phyloP scores from a whole-genome alignment of 2,797 vertebrate species.

The Clarias pachynema region DNA sequence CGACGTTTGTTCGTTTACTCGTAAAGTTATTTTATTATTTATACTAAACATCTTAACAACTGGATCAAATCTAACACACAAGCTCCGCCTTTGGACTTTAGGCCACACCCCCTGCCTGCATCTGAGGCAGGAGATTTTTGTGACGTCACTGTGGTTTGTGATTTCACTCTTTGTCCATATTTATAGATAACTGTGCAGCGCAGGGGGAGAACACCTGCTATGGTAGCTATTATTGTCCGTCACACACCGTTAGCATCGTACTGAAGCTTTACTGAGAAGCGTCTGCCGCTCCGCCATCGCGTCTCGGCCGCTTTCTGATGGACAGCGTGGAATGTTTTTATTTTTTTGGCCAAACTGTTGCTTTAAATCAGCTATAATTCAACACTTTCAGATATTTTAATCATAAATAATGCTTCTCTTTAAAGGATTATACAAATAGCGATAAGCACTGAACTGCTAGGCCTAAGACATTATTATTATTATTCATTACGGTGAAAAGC shows the following conservation, averaged over 20 bases:
- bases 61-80: neutral
- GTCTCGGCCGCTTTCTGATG: too few relatives aligned
- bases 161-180: neutral
- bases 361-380: constrained; percentile 27
- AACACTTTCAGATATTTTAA: constrained; percentile 62
- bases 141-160: neutral
- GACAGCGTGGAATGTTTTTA: neutral
- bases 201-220: too few relatives aligned
- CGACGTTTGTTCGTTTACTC: neutral
- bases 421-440: constrained; percentile 89
- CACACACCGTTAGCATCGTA: neutral
- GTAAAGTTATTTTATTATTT: neutral
- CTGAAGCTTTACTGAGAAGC: too few relatives aligned
- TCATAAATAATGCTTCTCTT: constrained; percentile 83
- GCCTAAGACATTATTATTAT: constrained; percentile 84
- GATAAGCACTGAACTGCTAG: constrained; percentile 96
- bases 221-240: neutral
- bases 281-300: too few relatives aligned
- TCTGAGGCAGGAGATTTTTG: neutral
- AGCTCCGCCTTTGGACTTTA: neutral
- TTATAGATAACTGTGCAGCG: neutral
- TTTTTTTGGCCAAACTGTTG: constrained; percentile 12
- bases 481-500: constrained; percentile 83
- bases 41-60: neutral
- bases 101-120: neutral